Evolutionary conservation across 2,888 invertebrate genomes (phyloP), one percentile per base, ranked within the genome.

Genomic region (Napeogenes sylphis): DNA sequence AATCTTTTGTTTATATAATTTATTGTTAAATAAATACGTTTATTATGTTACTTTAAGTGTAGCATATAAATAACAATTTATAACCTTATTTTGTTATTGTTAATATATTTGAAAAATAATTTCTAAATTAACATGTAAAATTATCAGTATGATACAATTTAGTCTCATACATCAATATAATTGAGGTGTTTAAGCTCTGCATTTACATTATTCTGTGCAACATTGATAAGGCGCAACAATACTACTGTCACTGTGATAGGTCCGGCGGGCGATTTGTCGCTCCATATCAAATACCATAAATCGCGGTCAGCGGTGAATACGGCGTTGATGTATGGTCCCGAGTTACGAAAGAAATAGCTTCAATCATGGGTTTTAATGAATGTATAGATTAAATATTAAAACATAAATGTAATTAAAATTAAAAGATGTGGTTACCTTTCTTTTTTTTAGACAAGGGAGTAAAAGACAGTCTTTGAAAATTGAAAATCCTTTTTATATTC

Each of bases 271-370:
- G 74, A 83, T 84, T 84, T 81, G 83, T 85, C 78, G 75, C 67
- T 60, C 68, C 74, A 77, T 84, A 84, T 83, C 84, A 75, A 72
- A 70, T 66, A 70, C 76, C 68, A 80, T 85, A 84, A 83, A 81
- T 84, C 75, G 72, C 71, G 70, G 73, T 72, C 75, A 74, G 72
- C 68, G 73, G 79, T 78, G 76, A 82, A 80, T 81, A 79, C 80
- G 70, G 73, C 71, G 68, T 71, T 78, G 75, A 80, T 78, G 72
- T 71, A 75, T 64, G 67, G 67, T 58, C 56, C 33, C 57, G 58
- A 63, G 59, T 66, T 64, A 68, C 66, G 62, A 67, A 65, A 73
- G 68, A 67, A 59, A 59, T 59, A 58, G 57, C 57, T 53, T 56
- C 13, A 57, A 46, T 59, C 45, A 38, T 12, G 45, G 21, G n/a